Base-by-base conservation (phyloP, 1,140 invertebrate genomes). In the Protaetia brevitarsis region DNA sequence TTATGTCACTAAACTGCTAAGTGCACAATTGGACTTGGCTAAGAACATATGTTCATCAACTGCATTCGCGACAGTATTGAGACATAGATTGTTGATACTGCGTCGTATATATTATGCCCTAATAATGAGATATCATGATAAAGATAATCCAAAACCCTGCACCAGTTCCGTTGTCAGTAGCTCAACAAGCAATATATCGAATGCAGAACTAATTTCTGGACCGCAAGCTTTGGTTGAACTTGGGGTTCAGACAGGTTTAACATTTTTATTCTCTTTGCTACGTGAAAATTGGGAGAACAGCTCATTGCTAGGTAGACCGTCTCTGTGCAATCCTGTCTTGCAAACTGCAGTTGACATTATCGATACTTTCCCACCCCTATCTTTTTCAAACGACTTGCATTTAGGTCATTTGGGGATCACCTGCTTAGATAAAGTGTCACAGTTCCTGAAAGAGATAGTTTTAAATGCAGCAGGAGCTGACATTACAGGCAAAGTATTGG, bases 141-240 rank as follows among this genome's bases (percentile, higher is more conserved):
- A 77, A 66, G 80, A 82, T 27, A 78, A 77, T 64, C 69, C 76
- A 2, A 65, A 74, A 65, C 41, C 41, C 11, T 51, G 58, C 61
- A 57, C 16, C 8, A 29, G 63, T 2, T 26, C 19, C 7, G n/a
- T 27, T 62, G 65, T 34, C 41, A 60, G 29, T 30, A 64, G 41
- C 23, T 37, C 27, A 26, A 57, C n/a, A n/a, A n/a, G n/a, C n/a
- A n/a, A 68, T 45, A 21, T 7, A 8, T 21, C 27, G n/a, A 21
- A n/a, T 37, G 64, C 30, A 56, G 68, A 68, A 63, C 58, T 59
- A 13, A 65, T 72, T 61, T 65, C 69, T 16, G 85, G 84, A 28
- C 84, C 82, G 36, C 80, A 86, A 74, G 84, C 83, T 11, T 74
- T 89, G n/a, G 73, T 88, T 58, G 86, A 88, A 78, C 80, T 89